Percentiles rank a stretch among this genome's conserved stretches.
These are phyloP conservation scores for Oreonectes daqikongensis DNA, from an alignment of 2,797 vertebrate genomes.

Conservation along the genomic window DNA sequence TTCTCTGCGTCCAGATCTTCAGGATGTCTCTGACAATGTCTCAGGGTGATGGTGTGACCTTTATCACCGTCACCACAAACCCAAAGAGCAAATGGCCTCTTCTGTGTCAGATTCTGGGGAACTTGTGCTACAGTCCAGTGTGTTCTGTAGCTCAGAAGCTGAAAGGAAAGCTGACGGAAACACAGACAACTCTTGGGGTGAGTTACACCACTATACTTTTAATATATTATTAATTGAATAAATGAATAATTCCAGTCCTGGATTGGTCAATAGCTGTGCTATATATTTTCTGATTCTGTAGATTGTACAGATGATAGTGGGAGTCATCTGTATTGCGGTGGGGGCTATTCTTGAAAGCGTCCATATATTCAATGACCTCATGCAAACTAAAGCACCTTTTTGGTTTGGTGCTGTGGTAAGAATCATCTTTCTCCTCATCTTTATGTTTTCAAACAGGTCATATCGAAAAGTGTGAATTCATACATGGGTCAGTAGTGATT, in stretches of 20 bases:
- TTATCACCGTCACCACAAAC: no score
- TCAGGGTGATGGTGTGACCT: no score
- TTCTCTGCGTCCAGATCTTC: no score
- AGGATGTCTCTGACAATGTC: no score
- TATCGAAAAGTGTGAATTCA: no score
- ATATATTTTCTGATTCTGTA: constrained; percentile 45
- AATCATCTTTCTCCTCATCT: not conserved
- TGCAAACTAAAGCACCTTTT: fast-evolving
- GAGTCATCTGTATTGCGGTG: constrained; percentile 65
- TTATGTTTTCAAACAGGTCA: no score
- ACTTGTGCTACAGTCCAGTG: no score
- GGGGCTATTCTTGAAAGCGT: constrained; percentile 11
- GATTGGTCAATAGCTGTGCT: no score
- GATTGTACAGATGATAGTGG: constrained; percentile 72
- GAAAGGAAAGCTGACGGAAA: constrained; percentile 38
- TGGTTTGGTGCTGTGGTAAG: constrained; percentile 72
- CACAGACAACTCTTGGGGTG: constrained; percentile 64
- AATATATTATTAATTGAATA: not conserved
- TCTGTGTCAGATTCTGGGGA: no score
- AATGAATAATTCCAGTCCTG: not conserved
- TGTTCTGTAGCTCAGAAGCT: constrained; percentile 62
- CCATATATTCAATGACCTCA: not conserved
- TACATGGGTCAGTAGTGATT: no score
- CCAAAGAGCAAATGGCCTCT: no score
- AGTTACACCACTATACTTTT: constrained; percentile 27